A percentile compares a stretch with the other conserved stretches of the same genome.
phyloP scores from a whole-genome alignment of 1,140 invertebrate species.

The Hycleus cichorii region DNA sequence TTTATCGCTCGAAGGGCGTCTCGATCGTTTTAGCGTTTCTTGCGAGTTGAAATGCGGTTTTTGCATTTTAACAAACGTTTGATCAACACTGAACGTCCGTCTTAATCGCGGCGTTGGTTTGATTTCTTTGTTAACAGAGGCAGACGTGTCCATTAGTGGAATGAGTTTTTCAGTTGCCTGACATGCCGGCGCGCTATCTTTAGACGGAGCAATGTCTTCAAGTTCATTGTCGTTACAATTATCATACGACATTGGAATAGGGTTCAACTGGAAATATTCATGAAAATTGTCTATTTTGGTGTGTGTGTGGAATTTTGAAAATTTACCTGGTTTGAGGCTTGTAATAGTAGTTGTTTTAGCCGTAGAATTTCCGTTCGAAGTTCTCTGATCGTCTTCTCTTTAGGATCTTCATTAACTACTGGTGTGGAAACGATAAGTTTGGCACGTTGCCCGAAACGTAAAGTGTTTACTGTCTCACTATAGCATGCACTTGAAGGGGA shows the following conservation, averaged over 20 bases:
- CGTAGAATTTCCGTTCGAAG: constrained; percentile 51
- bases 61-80: neutral
- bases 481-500: constrained; percentile 61
- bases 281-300: neutral
- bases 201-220: too few species aligned
- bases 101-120: constrained; percentile 1
- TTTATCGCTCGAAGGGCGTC: neutral
- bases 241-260: constrained; percentile 1
- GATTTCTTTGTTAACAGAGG: constrained; percentile 3
- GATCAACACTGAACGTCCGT: constrained; percentile 5
- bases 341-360: constrained; percentile 29
- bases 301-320: neutral
- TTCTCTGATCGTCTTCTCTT: constrained; percentile 49
- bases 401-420: constrained; percentile 57
- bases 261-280: neutral
- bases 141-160: constrained; percentile 34
- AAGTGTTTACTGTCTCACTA: constrained; percentile 62
- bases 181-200: too few species aligned
- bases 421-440: constrained; percentile 63
- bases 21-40: constrained; percentile 3
- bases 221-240: neutral
- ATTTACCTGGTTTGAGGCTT: neutral
- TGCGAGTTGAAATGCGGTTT: constrained; percentile 8
- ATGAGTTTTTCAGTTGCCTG: constrained; percentile 26
- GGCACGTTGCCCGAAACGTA: constrained; percentile 61